Base-by-base conservation (phyloP, 1,140 invertebrate genomes). In the Steinernema khuongi region DNA sequence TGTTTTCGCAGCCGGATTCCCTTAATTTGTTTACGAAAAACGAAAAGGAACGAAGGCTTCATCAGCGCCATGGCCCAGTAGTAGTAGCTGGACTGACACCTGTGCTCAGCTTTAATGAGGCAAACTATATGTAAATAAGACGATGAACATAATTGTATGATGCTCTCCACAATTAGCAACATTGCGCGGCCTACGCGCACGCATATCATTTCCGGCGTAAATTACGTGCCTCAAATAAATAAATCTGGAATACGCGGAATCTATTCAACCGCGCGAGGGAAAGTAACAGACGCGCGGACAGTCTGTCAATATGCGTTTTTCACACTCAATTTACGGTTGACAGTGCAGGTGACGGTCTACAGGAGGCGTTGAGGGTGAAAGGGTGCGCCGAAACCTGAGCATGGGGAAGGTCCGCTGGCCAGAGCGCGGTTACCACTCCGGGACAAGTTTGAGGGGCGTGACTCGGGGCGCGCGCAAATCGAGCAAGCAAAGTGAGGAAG, bases 81-180 rank as follows among this genome's bases (percentile, higher is more conserved):
- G n/a, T n/a, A 41, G 7, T 41, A 41, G 36, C 7, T 41, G 36
- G 36, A 41, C 36, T 41, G 7, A 41, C 36, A n/a, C 36, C n/a
- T n/a, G n/a, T n/a, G n/a, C n/a, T n/a, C n/a, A n/a, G n/a, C n/a
- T n/a, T n/a, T n/a, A n/a, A n/a, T n/a, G n/a, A n/a, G n/a, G n/a
- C n/a, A n/a, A n/a, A n/a, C n/a, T 60, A 26, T 60, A 60, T 60
- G 50, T 60, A 60, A 60, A 60, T 60, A 14, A 60, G 50, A n/a
- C 4, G 50, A 60, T 14, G 26, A 17, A 22, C 50, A 60, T 60
- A 60, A 60, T 60, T 60, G 26, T 22, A 60, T 22, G 50, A 7
- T 60, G 22, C 50, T n/a, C 7, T 60, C 50, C 26, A 26, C 50
- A 60, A 60, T 60, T 60, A 60, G 26, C 50, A 60, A 14, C 50